Base-by-base conservation (phyloP, 64 coral and sea anemone species). In the Pocillopora verrucosa region DNA sequence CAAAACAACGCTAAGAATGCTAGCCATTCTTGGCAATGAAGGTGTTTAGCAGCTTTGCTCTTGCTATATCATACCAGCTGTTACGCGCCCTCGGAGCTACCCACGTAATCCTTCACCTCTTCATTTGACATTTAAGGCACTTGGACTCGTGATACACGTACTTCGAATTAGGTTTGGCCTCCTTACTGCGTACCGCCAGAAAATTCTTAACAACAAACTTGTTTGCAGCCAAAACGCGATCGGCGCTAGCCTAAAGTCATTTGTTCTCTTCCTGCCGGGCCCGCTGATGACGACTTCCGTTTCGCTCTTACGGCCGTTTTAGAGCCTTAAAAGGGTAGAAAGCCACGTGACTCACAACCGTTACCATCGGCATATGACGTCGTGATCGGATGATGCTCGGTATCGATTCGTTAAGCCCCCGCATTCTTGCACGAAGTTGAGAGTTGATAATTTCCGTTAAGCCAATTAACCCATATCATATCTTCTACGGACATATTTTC, bases 1-100 rank as follows among this genome's bases (percentile, higher is more conserved):
- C 61, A 72, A 56, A n/a, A 36, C 26, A 85, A 85, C 82, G 82
- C 65, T n/a, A 85, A 85, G 65, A 85, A 85, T 85, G 82, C 64
- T 6, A 20, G 37, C 37, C 82, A 72, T 85, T 72, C 56, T 72
- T 70, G n/a, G n/a, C 67, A 24, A 4, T 30, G 5, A n/a, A 70
- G 67, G 67, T 70, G 67, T 70, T 70, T 70, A 25, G 67, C 67
- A 70, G 22, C 65, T 70, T 69, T 84, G n/a, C 80, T 17, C 1
- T 17, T 11, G 25, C 67, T 70, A 24, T 7, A 25, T 70, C 20
- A 20, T 70, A 70, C 25, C 25, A 70, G 67, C 67, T 70, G 25
- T 70, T 24, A 1, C 25, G 1, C 25, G 67, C 22, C 25, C 22
- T 20, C 25, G 1, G 9, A 70, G 67, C 67, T 70, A 67, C 67